Conservation (phyloP, 1,140 invertebrate genomes). For the Drosophila orena region DNA sequence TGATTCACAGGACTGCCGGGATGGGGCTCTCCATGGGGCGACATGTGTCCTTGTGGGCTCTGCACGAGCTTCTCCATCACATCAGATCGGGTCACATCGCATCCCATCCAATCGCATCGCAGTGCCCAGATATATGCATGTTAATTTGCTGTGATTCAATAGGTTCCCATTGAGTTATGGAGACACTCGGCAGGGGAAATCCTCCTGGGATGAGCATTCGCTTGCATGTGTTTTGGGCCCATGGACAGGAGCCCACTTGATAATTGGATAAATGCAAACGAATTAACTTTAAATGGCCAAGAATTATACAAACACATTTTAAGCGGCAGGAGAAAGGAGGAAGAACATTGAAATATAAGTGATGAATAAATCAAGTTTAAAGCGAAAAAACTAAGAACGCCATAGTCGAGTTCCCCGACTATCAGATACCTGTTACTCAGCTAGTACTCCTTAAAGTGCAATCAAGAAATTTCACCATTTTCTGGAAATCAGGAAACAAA, state of each 20-base stretch:
- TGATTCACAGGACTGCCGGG: constrained; percentile 12
- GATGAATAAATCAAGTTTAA: background rate
- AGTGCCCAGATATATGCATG: constrained; percentile 60
- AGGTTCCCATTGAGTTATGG: constrained; percentile 79
- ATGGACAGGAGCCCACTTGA: constrained; percentile 7
- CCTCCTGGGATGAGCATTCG: constrained; percentile 31
- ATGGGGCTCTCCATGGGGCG: constrained; percentile 35
- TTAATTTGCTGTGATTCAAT: constrained; percentile 83
- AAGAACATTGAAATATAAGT: background rate
- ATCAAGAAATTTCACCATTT: too few species aligned
- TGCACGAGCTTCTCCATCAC: constrained; percentile 21
- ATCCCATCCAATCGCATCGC: background rate
- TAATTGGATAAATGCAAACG: constrained; percentile 32
- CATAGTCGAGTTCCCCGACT: too few species aligned
- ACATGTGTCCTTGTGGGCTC: constrained; percentile 56
- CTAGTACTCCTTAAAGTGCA: too few species aligned
- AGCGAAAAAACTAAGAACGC: background rate
- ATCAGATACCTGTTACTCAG: too few species aligned
- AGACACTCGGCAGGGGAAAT: constrained; percentile 62
- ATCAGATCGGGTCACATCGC: background rate
- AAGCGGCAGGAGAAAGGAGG: background rate
- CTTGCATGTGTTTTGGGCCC: constrained; percentile 10
- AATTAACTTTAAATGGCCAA: constrained; percentile 42
- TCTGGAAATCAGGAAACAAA: too few species aligned
- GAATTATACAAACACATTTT: background rate